Percentiles rank a stretch among this genome's conserved stretches.
phyloP scores from a whole-genome alignment of 2,113 vertebrate genomes.

The Charina bottae region DNA sequence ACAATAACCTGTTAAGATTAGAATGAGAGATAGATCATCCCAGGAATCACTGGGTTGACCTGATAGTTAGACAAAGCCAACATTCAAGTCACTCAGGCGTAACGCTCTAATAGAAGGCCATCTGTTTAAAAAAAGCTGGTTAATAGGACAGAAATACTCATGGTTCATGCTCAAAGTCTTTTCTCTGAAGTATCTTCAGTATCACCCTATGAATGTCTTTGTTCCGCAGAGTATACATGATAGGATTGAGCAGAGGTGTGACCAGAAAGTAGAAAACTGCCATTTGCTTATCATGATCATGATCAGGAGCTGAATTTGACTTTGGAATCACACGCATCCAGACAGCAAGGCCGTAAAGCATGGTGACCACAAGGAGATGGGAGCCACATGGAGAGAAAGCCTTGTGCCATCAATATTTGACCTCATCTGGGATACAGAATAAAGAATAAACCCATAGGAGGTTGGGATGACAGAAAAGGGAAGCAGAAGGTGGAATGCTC shows the following conservation, averaged over 20 bases:
- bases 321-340: neutral
- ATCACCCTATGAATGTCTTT: neutral
- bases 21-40: too few relatives aligned
- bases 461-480: slow-evolving; percentile 40
- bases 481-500: slow-evolving; percentile 20
- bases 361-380: slow-evolving; percentile 37
- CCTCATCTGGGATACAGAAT: slow-evolving; percentile 14
- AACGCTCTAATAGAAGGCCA: too few relatives aligned
- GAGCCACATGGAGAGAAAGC: slow-evolving; percentile 62
- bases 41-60: too few relatives aligned
- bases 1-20: too few relatives aligned
- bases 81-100: too few relatives aligned
- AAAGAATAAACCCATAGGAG: slow-evolving; percentile 24
- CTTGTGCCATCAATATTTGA: slow-evolving; percentile 40
- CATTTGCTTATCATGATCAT: neutral
- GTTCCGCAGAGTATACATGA: neutral
- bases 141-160: too few relatives aligned
- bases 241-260: neutral
- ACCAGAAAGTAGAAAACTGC: slow-evolving; percentile 1
- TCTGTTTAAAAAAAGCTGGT: too few relatives aligned
- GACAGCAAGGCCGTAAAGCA: slow-evolving; percentile 42
- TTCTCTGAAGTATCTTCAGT: too few relatives aligned
- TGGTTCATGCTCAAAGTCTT: too few relatives aligned
- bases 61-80: too few relatives aligned
- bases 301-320: neutral